A percentile compares a stretch with the other conserved stretches of the same genome.
These are phyloP conservation scores for Nomada lathburiana DNA, from an alignment of 2,888 invertebrate genomes.

Conservation along the genomic window DNA sequence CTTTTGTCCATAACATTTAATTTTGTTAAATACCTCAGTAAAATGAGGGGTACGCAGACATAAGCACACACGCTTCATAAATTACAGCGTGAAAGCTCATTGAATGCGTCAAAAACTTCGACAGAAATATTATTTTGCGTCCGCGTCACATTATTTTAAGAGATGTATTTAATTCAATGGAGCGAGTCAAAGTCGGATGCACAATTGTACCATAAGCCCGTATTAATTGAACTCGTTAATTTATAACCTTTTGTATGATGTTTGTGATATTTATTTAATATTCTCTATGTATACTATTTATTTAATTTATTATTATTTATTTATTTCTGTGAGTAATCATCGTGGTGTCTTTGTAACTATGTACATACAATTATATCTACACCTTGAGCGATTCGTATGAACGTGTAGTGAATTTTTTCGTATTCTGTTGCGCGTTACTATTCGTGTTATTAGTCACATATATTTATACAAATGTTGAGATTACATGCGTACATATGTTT, in stretches of 20 bases:
- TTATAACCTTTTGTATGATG: constrained; percentile 38
- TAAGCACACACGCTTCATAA: constrained; percentile 35
- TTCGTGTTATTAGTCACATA: constrained; percentile 11
- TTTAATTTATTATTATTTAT: constrained; percentile 53
- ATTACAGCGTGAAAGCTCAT: constrained; percentile 25
- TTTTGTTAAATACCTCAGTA: constrained; percentile 17
- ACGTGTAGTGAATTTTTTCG: constrained; percentile 1
- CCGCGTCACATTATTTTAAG: constrained; percentile 36
- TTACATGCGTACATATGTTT: not conserved
- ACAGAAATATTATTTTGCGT: constrained; percentile 27
- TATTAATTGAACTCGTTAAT: constrained; percentile 27
- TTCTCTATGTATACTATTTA: constrained; percentile 49
- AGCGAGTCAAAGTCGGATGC: constrained; percentile 47
- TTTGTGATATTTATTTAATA: constrained; percentile 55
- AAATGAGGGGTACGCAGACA: constrained; percentile 31
- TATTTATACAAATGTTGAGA: constrained; percentile 21
- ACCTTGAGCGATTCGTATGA: constrained; percentile 25
- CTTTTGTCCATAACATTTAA: not conserved
- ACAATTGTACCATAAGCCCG: constrained; percentile 56
- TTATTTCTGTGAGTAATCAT: constrained; percentile 10
- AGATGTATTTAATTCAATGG: constrained; percentile 30
- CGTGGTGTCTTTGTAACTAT: constrained; percentile 36
- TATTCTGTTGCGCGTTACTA: constrained; percentile 20
- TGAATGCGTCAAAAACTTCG: constrained; percentile 21
- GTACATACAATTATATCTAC: constrained; percentile 27